Evolutionary conservation across 2,888 invertebrate species (phyloP).

Genomic region (Diarsia mendica): DNA sequence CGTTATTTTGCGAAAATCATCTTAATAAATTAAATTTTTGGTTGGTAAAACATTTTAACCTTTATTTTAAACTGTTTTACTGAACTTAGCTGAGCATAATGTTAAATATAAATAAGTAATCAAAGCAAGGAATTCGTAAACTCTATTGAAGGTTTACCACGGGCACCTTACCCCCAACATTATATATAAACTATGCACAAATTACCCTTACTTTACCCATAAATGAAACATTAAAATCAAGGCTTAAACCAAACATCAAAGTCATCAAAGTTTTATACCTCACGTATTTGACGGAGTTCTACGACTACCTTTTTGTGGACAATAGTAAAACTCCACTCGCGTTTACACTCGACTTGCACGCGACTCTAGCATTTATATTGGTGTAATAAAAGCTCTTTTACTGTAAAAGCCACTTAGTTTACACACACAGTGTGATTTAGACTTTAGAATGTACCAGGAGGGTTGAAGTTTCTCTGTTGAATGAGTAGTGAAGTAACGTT

Average conservation of each 20-base stretch:
- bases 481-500: conserved; percentile 32
- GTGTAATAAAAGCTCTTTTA: conserved; percentile 65
- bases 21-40: not conserved
- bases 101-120: too few species aligned
- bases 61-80: too few species aligned
- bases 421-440: conserved; percentile 16
- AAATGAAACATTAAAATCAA: conserved; percentile 13
- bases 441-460: conserved; percentile 24
- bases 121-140: not conserved
- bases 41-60: not conserved
- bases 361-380: conserved; percentile 63
- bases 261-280: conserved; percentile 56
- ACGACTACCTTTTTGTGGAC: conserved; percentile 62
- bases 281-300: conserved; percentile 62
- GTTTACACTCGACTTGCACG: conserved; percentile 61
- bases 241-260: conserved; percentile 33
- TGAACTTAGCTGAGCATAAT: too few species aligned
- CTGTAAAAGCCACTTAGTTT: conserved; percentile 62
- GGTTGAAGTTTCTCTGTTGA: conserved; percentile 20
- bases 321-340: conserved; percentile 64
- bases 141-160: not conserved
- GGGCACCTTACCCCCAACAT: not conserved
- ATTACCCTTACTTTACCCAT: not conserved
- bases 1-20: not conserved
- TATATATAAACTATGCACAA: conserved; percentile 2